A percentile compares a stretch with the other conserved stretches of the same genome.
Evolutionary conservation across 2,113 vertebrate genomes (phyloP).

Genomic region (Origma solitaria): DNA sequence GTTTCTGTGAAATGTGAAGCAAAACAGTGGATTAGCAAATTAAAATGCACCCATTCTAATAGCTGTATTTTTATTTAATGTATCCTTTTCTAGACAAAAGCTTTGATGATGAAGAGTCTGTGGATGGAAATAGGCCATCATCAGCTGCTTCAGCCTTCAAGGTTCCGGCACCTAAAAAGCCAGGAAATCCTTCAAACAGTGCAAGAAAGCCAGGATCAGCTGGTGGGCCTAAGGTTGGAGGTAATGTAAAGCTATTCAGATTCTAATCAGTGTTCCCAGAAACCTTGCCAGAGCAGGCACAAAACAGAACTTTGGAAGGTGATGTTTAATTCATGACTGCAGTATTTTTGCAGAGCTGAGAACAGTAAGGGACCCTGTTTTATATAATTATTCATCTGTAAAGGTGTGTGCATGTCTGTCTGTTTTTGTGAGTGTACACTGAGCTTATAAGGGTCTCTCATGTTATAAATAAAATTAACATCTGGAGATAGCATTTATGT

Average conservation of each 20-base stretch:
- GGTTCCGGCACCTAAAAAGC: slow-evolving; percentile 91
- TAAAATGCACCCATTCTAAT: neutral
- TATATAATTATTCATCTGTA: neutral
- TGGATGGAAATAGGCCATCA: slow-evolving; percentile 92
- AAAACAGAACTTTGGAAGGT: slow-evolving; percentile 41
- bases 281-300: neutral
- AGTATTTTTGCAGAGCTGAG: slow-evolving; percentile 58
- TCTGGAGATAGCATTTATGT: neutral
- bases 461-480: neutral
- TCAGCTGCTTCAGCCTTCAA: slow-evolving; percentile 90
- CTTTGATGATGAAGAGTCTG: slow-evolving; percentile 96
- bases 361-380: slow-evolving; percentile 19
- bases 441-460: neutral
- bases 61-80: slow-evolving; percentile 14
- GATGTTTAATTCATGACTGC: slow-evolving; percentile 75
- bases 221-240: slow-evolving; percentile 82
- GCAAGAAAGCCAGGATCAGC: slow-evolving; percentile 85
- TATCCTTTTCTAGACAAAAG: slow-evolving; percentile 84
- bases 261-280: slow-evolving; percentile 11
- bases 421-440: neutral
- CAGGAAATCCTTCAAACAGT: slow-evolving; percentile 82
- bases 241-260: slow-evolving; percentile 70
- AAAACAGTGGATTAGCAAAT: neutral
- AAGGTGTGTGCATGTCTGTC: neutral
- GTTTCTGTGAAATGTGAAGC: neutral